These are phyloP conservation scores for Bryconaethiops microstoma DNA, from an alignment of 2,797 vertebrate species.

Conservation along the genomic window DNA sequence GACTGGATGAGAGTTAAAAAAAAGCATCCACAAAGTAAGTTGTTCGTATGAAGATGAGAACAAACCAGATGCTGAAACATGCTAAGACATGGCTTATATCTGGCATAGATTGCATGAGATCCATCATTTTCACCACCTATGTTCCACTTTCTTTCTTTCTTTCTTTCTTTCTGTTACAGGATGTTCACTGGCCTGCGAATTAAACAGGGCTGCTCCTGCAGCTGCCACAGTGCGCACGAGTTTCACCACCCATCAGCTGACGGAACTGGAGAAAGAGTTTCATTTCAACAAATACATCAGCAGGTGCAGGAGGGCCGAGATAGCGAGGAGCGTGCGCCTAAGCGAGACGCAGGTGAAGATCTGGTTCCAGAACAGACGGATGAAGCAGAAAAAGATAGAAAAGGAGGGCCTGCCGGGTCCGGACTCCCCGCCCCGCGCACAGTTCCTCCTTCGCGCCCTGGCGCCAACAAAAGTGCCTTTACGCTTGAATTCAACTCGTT, in stretches of 20 bases:
- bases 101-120: neutral
- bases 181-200: slow-evolving; percentile 77
- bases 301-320: slow-evolving; percentile 75
- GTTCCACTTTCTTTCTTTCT: slow-evolving; percentile 6
- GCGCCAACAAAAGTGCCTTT: slow-evolving; percentile 4
- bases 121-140: neutral
- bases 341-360: slow-evolving; percentile 81
- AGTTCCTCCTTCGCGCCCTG: neutral
- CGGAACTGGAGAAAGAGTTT: slow-evolving; percentile 83
- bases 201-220: slow-evolving; percentile 69
- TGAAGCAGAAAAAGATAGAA: slow-evolving; percentile 80
- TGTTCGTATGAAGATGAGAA: neutral
- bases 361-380: slow-evolving; percentile 76
- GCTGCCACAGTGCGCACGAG: slow-evolving; percentile 75
- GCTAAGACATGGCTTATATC: neutral
- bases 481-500: neutral
- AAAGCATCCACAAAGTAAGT: slow-evolving; percentile 37
- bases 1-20: slow-evolving; percentile 45
- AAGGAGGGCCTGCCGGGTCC: slow-evolving; percentile 61
- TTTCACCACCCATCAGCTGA: slow-evolving; percentile 82
- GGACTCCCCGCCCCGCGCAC: slow-evolving; percentile 41
- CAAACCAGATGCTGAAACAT: neutral
- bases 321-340: slow-evolving; percentile 76
- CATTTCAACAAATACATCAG: slow-evolving; percentile 40
- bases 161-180: slow-evolving; percentile 60